Conservation (phyloP, 2,797 vertebrate species). For the Sebastes minor region DNA sequence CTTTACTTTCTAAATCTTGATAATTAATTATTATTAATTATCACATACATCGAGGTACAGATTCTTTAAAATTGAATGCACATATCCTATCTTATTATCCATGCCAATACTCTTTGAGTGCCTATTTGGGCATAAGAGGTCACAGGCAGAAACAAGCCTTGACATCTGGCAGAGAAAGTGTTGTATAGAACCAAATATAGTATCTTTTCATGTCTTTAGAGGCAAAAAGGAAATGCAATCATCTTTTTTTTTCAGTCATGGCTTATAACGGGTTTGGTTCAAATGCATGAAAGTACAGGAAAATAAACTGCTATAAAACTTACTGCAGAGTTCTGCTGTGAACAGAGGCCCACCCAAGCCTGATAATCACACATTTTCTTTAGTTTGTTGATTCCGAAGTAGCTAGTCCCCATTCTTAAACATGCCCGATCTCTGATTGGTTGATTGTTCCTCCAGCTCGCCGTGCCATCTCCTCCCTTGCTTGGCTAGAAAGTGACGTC, state of each 20-base stretch:
- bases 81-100: background rate
- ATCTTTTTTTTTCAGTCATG: background rate
- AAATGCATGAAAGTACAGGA: background rate
- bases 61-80: background rate
- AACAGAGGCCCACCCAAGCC: background rate
- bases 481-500: too few species aligned
- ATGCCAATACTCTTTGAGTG: background rate
- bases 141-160: slow-evolving; percentile 23
- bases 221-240: background rate
- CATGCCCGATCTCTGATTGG: too few species aligned
- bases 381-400: background rate
- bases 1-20: background rate
- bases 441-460: too few species aligned
- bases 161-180: slow-evolving; percentile 19
- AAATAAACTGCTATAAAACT: background rate
- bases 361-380: background rate
- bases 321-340: background rate
- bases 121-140: background rate
- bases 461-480: too few species aligned
- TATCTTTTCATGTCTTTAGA: slow-evolving; percentile 1
- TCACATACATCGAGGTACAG: background rate
- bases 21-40: background rate
- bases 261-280: background rate
- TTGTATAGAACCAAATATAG: background rate
- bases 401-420: background rate